Conservation (phyloP, 2,888 invertebrate genomes). For the Tolmerus cingulatus region DNA sequence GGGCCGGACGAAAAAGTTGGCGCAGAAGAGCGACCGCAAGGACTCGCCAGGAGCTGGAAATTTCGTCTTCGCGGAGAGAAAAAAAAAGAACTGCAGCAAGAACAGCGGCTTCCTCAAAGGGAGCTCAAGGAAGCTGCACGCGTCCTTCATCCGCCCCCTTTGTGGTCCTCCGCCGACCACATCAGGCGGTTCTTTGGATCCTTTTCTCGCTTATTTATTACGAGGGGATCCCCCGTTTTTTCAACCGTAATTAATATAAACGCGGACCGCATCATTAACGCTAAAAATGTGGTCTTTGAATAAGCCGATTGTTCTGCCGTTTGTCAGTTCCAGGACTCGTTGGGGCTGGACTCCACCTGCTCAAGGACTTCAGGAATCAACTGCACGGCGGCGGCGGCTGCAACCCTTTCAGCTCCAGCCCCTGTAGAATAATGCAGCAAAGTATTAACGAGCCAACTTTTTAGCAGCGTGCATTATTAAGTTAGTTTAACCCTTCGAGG, state of each 20-base stretch:
- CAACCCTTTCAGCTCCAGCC: not conserved
- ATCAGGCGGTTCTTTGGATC: not conserved
- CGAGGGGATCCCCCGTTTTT: not conserved
- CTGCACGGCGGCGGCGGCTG: not conserved
- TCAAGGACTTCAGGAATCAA: not conserved
- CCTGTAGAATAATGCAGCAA: not conserved
- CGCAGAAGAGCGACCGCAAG: not conserved
- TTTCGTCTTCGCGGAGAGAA: not conserved
- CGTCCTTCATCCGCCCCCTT: not conserved
- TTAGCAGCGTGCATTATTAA: not conserved
- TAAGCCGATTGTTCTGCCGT: not conserved
- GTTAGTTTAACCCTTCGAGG: not conserved
- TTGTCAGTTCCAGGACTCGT: not conserved
- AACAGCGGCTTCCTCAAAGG: not conserved
- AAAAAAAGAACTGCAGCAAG: not conserved
- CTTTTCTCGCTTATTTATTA: not conserved
- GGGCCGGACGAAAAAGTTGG: not conserved
- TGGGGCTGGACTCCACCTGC: not conserved
- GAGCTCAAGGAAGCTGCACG: not conserved
- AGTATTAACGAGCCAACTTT: not conserved
- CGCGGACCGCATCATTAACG: not conserved
- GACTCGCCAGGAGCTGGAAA: not conserved
- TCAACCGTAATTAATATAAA: not conserved
- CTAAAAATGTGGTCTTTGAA: not conserved
- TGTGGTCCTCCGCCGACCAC: not conserved